A percentile compares a stretch with the other conserved stretches of the same genome.
Evolutionary conservation across 2,888 invertebrate species (phyloP).

Genomic region (Rosalia funebris): DNA sequence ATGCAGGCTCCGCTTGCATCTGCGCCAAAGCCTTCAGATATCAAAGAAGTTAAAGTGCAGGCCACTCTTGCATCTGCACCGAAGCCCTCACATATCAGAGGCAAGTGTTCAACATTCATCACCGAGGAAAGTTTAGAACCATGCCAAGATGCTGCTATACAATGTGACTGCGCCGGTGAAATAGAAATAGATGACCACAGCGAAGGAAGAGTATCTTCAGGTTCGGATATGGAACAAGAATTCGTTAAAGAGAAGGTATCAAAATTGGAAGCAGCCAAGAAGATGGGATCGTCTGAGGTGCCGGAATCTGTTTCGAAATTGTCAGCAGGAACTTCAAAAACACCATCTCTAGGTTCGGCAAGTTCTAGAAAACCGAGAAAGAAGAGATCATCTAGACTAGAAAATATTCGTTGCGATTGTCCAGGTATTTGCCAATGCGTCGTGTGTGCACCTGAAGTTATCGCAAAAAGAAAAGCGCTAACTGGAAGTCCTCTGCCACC

Average conservation of each 20-base stretch:
- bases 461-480: conserved; percentile 24
- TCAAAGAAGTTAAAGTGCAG: neutral
- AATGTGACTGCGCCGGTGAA: conserved; percentile 1
- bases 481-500: conserved; percentile 26
- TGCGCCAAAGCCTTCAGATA: neutral
- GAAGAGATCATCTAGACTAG: conserved; percentile 37
- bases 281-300: conserved; percentile 37
- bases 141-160: neutral
- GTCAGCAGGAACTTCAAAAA: conserved; percentile 30
- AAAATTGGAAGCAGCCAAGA: conserved; percentile 23
- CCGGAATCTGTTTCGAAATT: conserved; percentile 44
- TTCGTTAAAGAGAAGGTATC: neutral
- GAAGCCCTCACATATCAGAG: neutral
- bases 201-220: conserved; percentile 17
- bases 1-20: no score
- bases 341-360: conserved; percentile 1
- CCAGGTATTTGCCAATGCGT: conserved; percentile 41
- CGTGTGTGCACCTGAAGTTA: conserved; percentile 35
- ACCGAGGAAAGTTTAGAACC: neutral
- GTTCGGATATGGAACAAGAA: conserved; percentile 14
- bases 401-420: conserved; percentile 41
- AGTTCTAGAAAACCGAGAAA: conserved; percentile 36
- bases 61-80: neutral
- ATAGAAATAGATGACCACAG: conserved; percentile 6
- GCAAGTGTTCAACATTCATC: neutral